A percentile compares a stretch with the other conserved stretches of the same genome.
Conservation (phyloP, 2,888 invertebrate genomes). For the Lithosia quadra region DNA sequence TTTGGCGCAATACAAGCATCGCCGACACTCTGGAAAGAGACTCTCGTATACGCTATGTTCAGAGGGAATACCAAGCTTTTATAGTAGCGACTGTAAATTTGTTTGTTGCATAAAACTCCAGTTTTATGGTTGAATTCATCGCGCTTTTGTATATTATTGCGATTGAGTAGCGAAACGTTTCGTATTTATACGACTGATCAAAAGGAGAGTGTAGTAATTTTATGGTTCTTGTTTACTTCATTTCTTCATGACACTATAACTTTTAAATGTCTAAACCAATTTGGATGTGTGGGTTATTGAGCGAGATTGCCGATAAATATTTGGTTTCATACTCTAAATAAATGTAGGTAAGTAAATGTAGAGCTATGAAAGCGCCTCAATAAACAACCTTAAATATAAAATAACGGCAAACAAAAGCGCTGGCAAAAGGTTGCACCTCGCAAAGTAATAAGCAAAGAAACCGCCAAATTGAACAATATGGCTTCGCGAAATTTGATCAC, state of each 20-base stretch:
- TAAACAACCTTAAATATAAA: neutral
- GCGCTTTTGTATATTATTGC: neutral
- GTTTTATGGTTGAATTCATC: neutral
- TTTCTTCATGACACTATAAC: neutral
- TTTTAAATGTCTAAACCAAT: neutral
- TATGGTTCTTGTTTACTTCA: neutral
- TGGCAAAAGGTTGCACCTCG: neutral
- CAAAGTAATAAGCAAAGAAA: neutral
- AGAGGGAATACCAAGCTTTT: neutral
- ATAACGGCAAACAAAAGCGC: neutral
- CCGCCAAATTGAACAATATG: neutral
- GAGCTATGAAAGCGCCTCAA: neutral
- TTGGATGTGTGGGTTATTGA: too few relatives aligned
- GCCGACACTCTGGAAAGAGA: neutral
- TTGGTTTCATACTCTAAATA: too few relatives aligned
- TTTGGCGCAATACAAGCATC: neutral
- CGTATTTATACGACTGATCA: neutral
- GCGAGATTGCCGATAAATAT: too few relatives aligned
- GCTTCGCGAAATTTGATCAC: conserved; percentile 11
- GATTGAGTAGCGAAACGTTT: neutral
- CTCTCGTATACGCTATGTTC: neutral
- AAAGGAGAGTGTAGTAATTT: too few relatives aligned
- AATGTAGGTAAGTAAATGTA: neutral
- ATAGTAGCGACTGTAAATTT: neutral
- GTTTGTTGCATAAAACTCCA: conserved; percentile 4